These are phyloP conservation scores for Xiphophorus hellerii DNA, from an alignment of 2,113 vertebrate species.

Conservation along the genomic window DNA sequence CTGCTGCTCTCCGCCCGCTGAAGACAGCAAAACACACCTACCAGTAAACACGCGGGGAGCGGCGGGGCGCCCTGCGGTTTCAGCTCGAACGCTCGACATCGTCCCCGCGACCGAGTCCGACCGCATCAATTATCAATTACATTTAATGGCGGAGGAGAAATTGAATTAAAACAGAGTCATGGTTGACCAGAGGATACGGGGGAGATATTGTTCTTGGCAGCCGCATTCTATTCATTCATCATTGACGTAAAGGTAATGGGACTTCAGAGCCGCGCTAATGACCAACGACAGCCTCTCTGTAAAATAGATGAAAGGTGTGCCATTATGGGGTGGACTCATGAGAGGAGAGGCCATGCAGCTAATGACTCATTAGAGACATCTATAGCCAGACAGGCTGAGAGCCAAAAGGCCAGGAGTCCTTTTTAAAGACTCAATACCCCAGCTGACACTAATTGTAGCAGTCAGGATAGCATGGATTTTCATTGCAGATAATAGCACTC, in stretches of 20 bases:
- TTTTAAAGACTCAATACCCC: conserved; percentile 84
- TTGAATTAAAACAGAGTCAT: conserved; percentile 69
- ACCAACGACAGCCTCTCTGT: conserved; percentile 80
- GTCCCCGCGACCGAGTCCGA: conserved; percentile 50
- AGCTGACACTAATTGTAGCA: conserved; percentile 83
- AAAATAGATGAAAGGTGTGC: conserved; percentile 84
- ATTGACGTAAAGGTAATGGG: conserved; percentile 81
- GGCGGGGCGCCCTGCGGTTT: conserved; percentile 19
- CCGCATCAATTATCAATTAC: conserved; percentile 71
- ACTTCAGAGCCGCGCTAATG: conserved; percentile 82
- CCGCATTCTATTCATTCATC: conserved; percentile 81
- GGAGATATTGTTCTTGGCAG: conserved; percentile 79
- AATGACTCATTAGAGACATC: conserved; percentile 84
- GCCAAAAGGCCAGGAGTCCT: conserved; percentile 81
- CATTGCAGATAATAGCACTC: conserved; percentile 83
- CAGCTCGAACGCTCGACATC: conserved; percentile 37
- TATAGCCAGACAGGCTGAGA: conserved; percentile 82
- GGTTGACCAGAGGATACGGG: conserved; percentile 70
- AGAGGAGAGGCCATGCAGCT: conserved; percentile 81
- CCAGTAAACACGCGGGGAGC: conserved; percentile 16
- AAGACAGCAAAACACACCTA: conserved; percentile 35
- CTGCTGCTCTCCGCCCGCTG: conserved; percentile 7
- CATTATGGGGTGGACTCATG: conserved; percentile 77
- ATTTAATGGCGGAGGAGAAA: conserved; percentile 59
- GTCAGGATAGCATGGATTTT: conserved; percentile 82